phyloP scores from a whole-genome alignment of 2,797 vertebrate species.

The Mus spretus region DNA sequence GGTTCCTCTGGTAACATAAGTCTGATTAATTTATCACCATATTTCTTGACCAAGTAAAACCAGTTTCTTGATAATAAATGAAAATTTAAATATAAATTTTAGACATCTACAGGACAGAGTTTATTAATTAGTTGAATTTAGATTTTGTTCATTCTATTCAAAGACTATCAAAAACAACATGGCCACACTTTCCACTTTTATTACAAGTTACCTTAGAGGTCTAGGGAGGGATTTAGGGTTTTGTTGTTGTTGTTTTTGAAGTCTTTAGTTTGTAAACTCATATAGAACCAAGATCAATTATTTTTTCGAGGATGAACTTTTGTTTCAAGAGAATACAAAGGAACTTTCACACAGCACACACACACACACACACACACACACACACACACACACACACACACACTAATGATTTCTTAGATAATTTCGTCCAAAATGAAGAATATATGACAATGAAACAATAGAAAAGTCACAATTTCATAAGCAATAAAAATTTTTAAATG shows the following conservation, averaged over 20 bases:
- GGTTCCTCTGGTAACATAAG: neutral
- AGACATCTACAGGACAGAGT: too few species aligned
- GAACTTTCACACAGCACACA: neutral
- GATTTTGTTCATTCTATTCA: neutral
- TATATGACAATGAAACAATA: too few species aligned
- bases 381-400: neutral
- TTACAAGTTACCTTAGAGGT: neutral
- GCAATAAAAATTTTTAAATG: too few species aligned
- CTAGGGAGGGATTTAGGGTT: neutral
- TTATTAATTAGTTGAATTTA: neutral
- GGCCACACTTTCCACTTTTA: neutral
- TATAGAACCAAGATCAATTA: neutral
- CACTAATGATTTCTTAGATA: neutral
- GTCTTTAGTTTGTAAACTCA: neutral
- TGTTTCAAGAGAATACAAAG: neutral
- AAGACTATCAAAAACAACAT: neutral
- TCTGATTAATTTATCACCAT: neutral
- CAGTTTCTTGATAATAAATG: neutral
- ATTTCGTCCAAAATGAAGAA: neutral
- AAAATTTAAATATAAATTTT: neutral
- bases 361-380: neutral
- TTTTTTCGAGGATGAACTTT: neutral
- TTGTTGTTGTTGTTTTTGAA: neutral
- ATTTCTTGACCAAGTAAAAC: neutral
- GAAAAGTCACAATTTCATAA: neutral